Percentiles rank a stretch among this genome's conserved stretches.
Conservation (phyloP, 92 coral and sea anemone species). For the Parazoanthus darwini region DNA sequence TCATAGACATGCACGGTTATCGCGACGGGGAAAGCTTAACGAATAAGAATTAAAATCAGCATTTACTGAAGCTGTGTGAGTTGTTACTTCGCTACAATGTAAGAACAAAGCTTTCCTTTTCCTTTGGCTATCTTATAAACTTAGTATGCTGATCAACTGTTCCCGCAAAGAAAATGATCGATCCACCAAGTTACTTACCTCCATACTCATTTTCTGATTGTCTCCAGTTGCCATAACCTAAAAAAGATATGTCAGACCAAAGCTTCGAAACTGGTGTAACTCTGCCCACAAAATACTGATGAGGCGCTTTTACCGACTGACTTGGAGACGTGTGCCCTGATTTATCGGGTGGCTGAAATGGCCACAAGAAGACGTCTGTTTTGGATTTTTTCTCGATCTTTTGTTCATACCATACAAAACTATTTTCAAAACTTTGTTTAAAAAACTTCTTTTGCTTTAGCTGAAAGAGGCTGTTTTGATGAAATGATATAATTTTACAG, state of each 20-base stretch:
- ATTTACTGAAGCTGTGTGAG: not conserved
- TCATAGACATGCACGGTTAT: not conserved
- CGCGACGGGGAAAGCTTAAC: not conserved
- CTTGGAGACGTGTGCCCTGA: constrained; percentile 6
- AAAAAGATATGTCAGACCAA: constrained; percentile 28
- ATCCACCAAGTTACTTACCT: constrained; percentile 10
- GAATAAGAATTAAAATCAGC: too few species aligned
- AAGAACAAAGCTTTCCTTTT: not conserved
- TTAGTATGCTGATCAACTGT: not conserved
- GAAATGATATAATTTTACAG: too few species aligned
- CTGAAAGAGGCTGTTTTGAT: too few species aligned
- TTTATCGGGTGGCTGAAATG: not conserved
- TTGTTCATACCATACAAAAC: too few species aligned
- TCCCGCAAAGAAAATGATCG: not conserved
- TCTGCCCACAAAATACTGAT: not conserved
- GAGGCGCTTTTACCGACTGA: not conserved
- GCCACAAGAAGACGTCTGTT: too few species aligned
- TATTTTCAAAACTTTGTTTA: too few species aligned
- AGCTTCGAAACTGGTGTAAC: constrained; percentile 9
- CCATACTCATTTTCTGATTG: constrained; percentile 2
- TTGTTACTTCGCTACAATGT: not conserved
- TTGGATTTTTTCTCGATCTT: too few species aligned
- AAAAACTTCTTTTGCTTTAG: too few species aligned
- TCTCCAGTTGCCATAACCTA: constrained; percentile 18
- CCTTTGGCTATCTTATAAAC: not conserved